Evolutionary conservation across 2,888 invertebrate genomes (phyloP).

Genomic region (Polyploca ridens): DNA sequence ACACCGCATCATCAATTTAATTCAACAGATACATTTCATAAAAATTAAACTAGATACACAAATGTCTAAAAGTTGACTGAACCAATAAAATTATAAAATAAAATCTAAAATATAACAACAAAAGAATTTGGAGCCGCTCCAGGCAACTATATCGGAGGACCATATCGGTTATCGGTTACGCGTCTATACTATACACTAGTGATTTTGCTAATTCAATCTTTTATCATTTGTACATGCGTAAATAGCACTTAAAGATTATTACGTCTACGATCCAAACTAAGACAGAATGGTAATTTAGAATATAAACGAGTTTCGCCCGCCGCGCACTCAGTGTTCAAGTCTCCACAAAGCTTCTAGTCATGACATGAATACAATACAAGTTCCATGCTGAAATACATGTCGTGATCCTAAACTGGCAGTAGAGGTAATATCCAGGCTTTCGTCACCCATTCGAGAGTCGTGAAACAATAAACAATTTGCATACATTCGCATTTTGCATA

Average conservation of each 20-base stretch:
- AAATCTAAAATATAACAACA: constrained; percentile 81
- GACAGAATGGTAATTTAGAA: constrained; percentile 74
- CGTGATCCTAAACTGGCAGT: constrained; percentile 19
- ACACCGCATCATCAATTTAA: constrained; percentile 47
- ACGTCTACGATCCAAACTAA: constrained; percentile 65
- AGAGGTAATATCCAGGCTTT: constrained; percentile 32
- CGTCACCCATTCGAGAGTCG: constrained; percentile 37
- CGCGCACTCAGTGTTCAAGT: constrained; percentile 1
- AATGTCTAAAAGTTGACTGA: constrained; percentile 67
- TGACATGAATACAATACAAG: neutral
- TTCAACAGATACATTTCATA: constrained; percentile 56
- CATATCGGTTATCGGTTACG: constrained; percentile 31
- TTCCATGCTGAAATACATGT: constrained; percentile 2
- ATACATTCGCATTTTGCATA: constrained; percentile 49
- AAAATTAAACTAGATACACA: constrained; percentile 67
- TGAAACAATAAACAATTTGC: constrained; percentile 48
- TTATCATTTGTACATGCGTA: constrained; percentile 77
- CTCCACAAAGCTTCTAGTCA: constrained; percentile 4
- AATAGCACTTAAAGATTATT: constrained; percentile 71
- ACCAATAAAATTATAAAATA: constrained; percentile 75
- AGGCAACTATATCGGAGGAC: constrained; percentile 47
- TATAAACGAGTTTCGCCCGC: constrained; percentile 29
- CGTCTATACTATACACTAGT: constrained; percentile 61
- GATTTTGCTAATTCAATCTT: constrained; percentile 75
- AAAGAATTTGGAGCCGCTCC: constrained; percentile 60